Evolutionary conservation across 1,140 invertebrate genomes (phyloP).

Genomic region (Zophobas atratus): DNA sequence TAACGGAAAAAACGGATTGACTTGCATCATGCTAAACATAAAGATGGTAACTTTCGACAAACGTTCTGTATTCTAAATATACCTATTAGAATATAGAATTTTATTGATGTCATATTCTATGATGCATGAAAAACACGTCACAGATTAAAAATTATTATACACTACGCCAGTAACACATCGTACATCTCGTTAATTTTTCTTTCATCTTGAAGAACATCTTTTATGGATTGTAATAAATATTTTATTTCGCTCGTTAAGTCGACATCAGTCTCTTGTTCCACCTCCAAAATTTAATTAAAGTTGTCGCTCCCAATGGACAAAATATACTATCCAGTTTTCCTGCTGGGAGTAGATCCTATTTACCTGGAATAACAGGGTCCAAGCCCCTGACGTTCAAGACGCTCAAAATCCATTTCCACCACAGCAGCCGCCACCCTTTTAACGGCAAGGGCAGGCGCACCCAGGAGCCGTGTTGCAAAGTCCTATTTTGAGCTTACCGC

Average conservation of each 20-base stretch:
- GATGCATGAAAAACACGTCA: no score
- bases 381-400: not conserved
- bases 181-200: no score
- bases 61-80: no score
- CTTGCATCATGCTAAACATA: no score
- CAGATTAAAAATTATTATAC: no score
- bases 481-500: constrained; percentile 22
- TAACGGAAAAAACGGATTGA: no score
- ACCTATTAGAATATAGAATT: no score
- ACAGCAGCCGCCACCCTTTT: constrained; percentile 33
- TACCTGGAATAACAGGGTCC: constrained; percentile 15
- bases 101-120: no score
- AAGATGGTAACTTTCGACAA: no score
- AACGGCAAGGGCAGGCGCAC: constrained; percentile 23
- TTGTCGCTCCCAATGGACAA: constrained; percentile 2
- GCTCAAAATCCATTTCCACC: constrained; percentile 30
- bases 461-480: constrained; percentile 15
- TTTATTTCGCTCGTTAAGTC: not conserved
- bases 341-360: not conserved
- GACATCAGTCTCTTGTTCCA: not conserved
- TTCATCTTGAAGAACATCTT: not conserved
- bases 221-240: not conserved
- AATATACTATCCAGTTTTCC: not conserved
- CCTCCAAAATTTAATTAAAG: constrained; percentile 22
- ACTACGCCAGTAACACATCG: no score